A percentile compares a stretch with the other conserved stretches of the same genome.
Evolutionary conservation across 2,797 vertebrate species (phyloP).

Genomic region (Chelonia mydas): DNA sequence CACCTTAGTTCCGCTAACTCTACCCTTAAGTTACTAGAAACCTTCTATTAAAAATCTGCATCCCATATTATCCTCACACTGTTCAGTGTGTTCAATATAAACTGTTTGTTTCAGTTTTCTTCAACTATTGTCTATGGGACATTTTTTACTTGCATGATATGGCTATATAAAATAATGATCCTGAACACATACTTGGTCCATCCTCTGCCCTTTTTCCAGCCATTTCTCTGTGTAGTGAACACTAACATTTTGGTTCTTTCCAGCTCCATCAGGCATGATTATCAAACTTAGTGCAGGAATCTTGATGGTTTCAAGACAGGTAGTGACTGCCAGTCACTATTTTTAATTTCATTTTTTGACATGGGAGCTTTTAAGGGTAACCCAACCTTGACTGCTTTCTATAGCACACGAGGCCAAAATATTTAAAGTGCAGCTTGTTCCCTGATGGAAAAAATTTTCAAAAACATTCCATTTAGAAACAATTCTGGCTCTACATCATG

Average conservation of each 20-base stretch:
- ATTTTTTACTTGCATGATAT: background rate
- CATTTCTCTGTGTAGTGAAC: background rate
- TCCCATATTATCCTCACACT: background rate
- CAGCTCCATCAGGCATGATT: background rate
- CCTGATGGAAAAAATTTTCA: background rate
- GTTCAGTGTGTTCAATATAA: background rate
- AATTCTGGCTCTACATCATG: background rate
- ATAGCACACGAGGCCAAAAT: background rate
- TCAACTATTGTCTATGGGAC: background rate
- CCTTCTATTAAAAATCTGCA: background rate
- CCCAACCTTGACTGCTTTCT: background rate
- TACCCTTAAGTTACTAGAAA: background rate
- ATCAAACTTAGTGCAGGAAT: background rate
- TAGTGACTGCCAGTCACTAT: background rate
- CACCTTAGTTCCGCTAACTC: background rate
- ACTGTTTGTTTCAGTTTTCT: background rate
- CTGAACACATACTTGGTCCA: background rate
- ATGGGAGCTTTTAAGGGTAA: background rate
- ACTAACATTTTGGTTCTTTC: background rate
- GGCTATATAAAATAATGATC: background rate
- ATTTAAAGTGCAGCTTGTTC: accelerated
- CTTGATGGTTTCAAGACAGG: background rate
- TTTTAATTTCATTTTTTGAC: constrained; percentile 14
- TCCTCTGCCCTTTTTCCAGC: background rate
- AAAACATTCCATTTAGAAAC: background rate